These are phyloP conservation scores for Indicator indicator DNA, from an alignment of 2,113 vertebrate species.

Conservation along the genomic window DNA sequence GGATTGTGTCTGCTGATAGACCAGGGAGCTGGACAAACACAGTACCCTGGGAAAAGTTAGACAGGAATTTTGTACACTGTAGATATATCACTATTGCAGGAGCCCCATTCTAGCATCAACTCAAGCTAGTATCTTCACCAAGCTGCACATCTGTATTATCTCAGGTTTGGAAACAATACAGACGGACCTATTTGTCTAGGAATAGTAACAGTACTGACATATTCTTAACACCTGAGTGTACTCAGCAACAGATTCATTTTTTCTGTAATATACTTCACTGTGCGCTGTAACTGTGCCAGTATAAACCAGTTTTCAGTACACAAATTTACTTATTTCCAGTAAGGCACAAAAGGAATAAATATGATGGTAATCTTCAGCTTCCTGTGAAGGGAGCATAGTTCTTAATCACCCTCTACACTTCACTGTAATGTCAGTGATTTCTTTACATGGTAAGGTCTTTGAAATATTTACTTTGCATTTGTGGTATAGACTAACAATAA, in stretches of 20 bases:
- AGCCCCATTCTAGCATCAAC: neutral
- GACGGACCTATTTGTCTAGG: neutral
- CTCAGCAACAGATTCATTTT: neutral
- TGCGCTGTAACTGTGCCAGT: neutral
- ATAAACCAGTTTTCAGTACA: neutral
- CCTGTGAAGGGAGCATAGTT: neutral
- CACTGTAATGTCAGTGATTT: neutral
- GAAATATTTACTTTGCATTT: constrained; percentile 29
- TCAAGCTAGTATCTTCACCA: neutral
- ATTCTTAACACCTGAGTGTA: neutral
- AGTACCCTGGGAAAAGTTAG: neutral
- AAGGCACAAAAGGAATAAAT: neutral
- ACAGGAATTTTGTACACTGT: neutral
- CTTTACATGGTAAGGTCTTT: constrained; percentile 42
- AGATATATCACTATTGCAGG: neutral
- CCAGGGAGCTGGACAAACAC: neutral
- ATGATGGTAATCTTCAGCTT: neutral
- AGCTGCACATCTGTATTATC: neutral
- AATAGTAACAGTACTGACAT: neutral
- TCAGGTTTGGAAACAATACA: neutral
- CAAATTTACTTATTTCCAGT: neutral
- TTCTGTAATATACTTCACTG: accelerated
- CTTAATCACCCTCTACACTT: neutral
- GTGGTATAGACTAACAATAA: constrained; percentile 8
- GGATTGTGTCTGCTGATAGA: neutral